Conservation (phyloP, 2,113 vertebrate genomes). For the Neopipo cinnamomea region DNA sequence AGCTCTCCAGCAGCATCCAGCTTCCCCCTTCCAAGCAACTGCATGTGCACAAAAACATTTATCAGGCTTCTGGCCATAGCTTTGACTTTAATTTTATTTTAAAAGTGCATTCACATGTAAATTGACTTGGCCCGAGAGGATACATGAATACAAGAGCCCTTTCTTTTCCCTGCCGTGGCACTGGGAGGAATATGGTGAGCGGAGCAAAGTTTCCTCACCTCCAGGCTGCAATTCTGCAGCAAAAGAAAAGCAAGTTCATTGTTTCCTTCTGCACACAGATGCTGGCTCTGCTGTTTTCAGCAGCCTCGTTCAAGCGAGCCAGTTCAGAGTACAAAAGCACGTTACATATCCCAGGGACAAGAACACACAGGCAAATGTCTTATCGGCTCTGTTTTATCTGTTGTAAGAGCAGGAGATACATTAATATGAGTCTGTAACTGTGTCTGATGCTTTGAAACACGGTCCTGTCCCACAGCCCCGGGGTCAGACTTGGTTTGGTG, state of each 20-base stretch:
- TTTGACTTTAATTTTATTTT: slow-evolving; percentile 62
- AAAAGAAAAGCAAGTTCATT: slow-evolving; percentile 26
- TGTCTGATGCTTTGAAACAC: neutral
- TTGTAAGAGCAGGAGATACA: neutral
- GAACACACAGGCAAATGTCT: neutral
- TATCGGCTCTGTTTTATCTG: neutral
- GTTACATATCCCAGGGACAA: slow-evolving; percentile 5
- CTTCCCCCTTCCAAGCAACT: neutral
- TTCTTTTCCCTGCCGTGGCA: neutral
- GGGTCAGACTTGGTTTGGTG: neutral
- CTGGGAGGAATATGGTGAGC: slow-evolving; percentile 27
- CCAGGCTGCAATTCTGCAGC: slow-evolving; percentile 17
- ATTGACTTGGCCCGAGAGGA: slow-evolving; percentile 12
- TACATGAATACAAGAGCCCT: neutral
- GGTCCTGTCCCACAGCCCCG: neutral
- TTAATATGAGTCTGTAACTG: neutral
- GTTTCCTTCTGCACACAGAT: slow-evolving; percentile 32
- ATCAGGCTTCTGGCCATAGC: slow-evolving; percentile 8
- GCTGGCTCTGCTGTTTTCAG: slow-evolving; percentile 46
- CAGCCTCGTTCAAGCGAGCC: neutral
- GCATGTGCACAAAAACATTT: neutral
- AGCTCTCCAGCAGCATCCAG: neutral
- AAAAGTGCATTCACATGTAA: slow-evolving; percentile 40
- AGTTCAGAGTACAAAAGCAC: slow-evolving; percentile 14
- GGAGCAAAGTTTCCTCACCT: slow-evolving; percentile 56